Conservation (phyloP, 2,797 vertebrate species). For the Psittacula echo region DNA sequence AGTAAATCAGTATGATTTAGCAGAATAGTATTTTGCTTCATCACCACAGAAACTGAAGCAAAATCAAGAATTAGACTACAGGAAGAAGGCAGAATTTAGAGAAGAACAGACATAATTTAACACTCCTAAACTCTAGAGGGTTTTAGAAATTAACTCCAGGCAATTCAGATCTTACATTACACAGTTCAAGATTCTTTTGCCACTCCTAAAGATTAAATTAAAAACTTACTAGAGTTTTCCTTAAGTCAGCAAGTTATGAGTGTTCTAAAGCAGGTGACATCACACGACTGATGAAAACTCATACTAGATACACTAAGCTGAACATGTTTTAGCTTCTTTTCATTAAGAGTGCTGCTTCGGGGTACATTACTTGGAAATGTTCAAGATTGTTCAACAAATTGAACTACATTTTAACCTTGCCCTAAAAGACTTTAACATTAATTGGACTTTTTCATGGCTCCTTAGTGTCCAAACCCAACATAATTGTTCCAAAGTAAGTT, state of each 20-base stretch:
- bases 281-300: not conserved
- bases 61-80: not conserved
- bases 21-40: not conserved
- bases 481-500: not conserved
- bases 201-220: not conserved
- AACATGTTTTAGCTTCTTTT: not conserved
- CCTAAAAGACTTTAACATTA: not conserved
- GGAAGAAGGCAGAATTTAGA: not conserved
- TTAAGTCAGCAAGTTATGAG: not conserved
- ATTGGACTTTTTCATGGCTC: not conserved
- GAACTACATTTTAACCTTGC: not conserved
- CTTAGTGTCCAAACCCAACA: not conserved
- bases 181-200: not conserved
- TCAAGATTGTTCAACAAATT: not conserved
- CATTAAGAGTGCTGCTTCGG: not conserved
- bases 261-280: not conserved
- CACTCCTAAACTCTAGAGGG: not conserved
- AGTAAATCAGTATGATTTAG: not conserved
- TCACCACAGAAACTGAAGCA: not conserved
- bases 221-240: not conserved
- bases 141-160: not conserved
- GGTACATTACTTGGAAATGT: not conserved
- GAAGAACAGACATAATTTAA: not conserved
- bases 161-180: not conserved
- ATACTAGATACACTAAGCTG: not conserved